phyloP scores from a whole-genome alignment of 2,113 vertebrate species.

The Melospiza melodia region DNA sequence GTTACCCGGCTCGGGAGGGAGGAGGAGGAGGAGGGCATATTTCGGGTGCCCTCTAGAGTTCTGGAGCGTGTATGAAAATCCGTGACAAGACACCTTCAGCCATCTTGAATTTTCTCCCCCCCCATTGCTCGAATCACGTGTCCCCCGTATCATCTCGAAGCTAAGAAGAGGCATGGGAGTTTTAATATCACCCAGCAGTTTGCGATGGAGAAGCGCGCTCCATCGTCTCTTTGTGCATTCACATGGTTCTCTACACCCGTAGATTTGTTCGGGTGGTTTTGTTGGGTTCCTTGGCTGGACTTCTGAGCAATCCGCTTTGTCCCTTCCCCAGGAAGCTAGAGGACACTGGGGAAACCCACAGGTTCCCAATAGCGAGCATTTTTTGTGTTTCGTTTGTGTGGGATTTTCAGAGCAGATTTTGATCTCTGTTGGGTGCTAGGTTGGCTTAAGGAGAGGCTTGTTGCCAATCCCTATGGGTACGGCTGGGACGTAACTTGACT shows the following conservation, averaged over 20 bases:
- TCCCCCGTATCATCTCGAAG: background rate
- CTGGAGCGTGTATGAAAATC: background rate
- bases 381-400: background rate
- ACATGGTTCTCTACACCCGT: accelerated
- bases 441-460: background rate
- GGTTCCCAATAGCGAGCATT: background rate
- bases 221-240: background rate
- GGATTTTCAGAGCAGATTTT: background rate
- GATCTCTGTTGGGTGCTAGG: background rate
- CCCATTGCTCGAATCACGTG: background rate
- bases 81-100: background rate
- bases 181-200: background rate
- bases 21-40: constrained; percentile 71
- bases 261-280: background rate
- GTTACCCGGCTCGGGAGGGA: constrained; percentile 49
- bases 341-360: background rate
- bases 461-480: background rate
- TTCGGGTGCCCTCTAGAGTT: constrained; percentile 80
- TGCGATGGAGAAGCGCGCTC: accelerated
- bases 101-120: constrained; percentile 5
- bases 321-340: background rate
- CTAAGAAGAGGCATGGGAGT: background rate
- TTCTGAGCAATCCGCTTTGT: background rate
- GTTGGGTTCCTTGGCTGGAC: background rate
- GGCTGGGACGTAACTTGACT: background rate